Conservation (phyloP, 2,888 invertebrate genomes). For the Cheilosia pagana region DNA sequence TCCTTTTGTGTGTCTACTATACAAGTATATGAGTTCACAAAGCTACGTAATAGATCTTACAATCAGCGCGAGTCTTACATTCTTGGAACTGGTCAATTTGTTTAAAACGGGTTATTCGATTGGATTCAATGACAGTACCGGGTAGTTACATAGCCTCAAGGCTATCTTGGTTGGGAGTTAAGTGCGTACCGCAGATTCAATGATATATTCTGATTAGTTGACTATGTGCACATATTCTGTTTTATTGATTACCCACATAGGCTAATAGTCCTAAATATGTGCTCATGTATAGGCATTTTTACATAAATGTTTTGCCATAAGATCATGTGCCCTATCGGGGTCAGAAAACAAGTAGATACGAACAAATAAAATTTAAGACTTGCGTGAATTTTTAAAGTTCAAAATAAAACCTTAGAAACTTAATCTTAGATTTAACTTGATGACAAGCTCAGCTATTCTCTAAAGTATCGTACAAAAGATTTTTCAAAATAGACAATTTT, state of each 20-base stretch:
- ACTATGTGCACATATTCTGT: not conserved
- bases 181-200: conserved; percentile 16
- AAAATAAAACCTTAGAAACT: too few relatives aligned
- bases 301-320: too few relatives aligned
- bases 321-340: not conserved
- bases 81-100: conserved; percentile 6
- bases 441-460: too few relatives aligned
- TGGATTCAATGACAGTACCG: conserved; percentile 22
- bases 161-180: conserved; percentile 21
- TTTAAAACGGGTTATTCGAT: conserved; percentile 13
- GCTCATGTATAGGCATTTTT: too few relatives aligned
- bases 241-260: too few relatives aligned
- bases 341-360: too few relatives aligned
- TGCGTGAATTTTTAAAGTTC: too few relatives aligned
- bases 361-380: too few relatives aligned
- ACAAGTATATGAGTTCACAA: not conserved
- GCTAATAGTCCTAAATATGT: too few relatives aligned
- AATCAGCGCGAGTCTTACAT: conserved; percentile 18
- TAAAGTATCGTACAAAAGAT: too few relatives aligned
- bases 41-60: not conserved
- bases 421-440: too few relatives aligned
- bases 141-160: conserved; percentile 33
- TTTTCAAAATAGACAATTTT: too few relatives aligned
- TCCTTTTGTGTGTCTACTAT: not conserved
- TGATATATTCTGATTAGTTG: not conserved